Conservation (phyloP, 2,888 invertebrate species). For the Chrysopilus asiliformis region DNA sequence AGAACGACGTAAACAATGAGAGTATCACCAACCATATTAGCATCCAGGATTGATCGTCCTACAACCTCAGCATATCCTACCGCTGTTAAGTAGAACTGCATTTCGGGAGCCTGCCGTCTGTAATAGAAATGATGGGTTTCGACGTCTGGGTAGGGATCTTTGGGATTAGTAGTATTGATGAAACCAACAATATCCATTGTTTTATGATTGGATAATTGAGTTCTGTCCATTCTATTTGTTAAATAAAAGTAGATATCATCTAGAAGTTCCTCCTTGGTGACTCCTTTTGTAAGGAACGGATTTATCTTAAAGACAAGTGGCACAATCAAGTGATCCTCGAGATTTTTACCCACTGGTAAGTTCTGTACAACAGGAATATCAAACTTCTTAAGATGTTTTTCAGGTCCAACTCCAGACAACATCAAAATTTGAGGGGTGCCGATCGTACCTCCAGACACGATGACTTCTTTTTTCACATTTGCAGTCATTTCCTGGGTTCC, state of each 20-base stretch:
- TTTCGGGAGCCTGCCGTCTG: slow-evolving; percentile 24
- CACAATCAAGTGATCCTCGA: slow-evolving; percentile 65
- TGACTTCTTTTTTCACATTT: slow-evolving; percentile 21
- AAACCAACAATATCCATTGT: slow-evolving; percentile 3
- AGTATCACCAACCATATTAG: background rate
- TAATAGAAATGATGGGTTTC: slow-evolving; percentile 36
- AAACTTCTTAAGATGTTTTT: slow-evolving; percentile 19
- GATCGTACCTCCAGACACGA: slow-evolving; percentile 29
- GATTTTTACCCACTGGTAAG: slow-evolving; percentile 50
- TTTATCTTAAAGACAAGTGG: slow-evolving; percentile 31
- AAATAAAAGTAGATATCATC: slow-evolving; percentile 1
- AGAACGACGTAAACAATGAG: slow-evolving; percentile 36
- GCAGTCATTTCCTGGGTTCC: too few species aligned
- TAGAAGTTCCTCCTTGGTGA: slow-evolving; percentile 5
- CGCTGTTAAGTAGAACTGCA: slow-evolving; percentile 27
- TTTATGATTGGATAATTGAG: background rate
- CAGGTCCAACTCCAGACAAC: slow-evolving; percentile 30
- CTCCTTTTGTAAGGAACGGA: too few species aligned
- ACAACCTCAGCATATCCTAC: slow-evolving; percentile 13
- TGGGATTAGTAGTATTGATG: slow-evolving; percentile 3
- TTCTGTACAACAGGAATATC: slow-evolving; percentile 20
- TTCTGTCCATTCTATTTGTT: background rate
- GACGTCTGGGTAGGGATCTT: slow-evolving; percentile 35
- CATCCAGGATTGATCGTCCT: background rate
- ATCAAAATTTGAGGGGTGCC: slow-evolving; percentile 29